Evolutionary conservation across 2,113 vertebrate genomes (phyloP), one percentile per base, ranked within the genome.

Genomic region (Machaerirhynchus nigripectus): DNA sequence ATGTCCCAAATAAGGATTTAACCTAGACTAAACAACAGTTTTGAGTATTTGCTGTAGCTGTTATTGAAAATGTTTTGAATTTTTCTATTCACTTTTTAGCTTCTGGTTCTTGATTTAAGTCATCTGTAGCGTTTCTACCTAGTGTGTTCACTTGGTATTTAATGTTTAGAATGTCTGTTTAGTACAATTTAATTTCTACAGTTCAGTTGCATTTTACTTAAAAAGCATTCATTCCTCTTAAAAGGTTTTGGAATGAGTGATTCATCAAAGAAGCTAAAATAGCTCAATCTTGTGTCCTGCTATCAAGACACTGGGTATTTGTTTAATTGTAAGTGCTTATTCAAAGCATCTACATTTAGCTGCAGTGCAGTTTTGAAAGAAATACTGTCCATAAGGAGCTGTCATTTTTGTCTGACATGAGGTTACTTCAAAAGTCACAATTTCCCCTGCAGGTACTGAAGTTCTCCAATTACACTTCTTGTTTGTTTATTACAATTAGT

Each of bases 1-100:
- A 49, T 23, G 42, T 80, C 75, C 39, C 73, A 84, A 95, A 89
- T 24, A 93, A 90, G 86, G 69, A 89, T 84, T 93, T 88, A 50
- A 81, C 81, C 26, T 90, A 95, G 92, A 96, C 83, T 86, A 89
- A 86, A 90, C 70, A 86, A 93, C 37, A 47, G 44, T 30, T 96
- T 74, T 85, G 79, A 59, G 17, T 68, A 70, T 69, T 94, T 95
- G n/a, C 35, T 84, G 55, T 33, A 71, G 56, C 71, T 76, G 12
- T 67, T 74, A 67, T 55, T 80, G 40, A 70, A 93, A 82, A 65
- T 46, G 14, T 42, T 93, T 96, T 85, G 59, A 57, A 70, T 88
- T 82, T 87, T 91, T 85, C 49, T 94, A 4, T 73, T 76, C 1
- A 23, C 60, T 94, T 91, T 61, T 39, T 55, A 76, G 81, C 77